Evolutionary conservation across 2,113 vertebrate species (phyloP), one percentile per base, ranked within the genome.

Genomic region (Picathartes gymnocephalus): DNA sequence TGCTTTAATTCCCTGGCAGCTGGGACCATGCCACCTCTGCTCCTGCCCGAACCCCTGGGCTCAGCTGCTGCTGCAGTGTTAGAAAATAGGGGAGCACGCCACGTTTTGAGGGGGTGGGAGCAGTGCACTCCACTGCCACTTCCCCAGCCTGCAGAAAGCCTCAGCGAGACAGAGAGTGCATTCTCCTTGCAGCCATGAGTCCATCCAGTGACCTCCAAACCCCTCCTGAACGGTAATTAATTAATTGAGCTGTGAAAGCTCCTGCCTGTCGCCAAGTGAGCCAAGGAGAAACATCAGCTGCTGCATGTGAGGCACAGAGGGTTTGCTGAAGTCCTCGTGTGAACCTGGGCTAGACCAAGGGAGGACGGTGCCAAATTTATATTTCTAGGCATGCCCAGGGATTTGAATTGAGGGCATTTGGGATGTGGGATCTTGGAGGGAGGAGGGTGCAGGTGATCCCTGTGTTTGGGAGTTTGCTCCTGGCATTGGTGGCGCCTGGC

Each of bases 191-290:
- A 80, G 87, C 81, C 3, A 0, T 54, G 6, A 56, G 40, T 76
- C 80, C 28, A 73, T 54, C 54, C 68, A 37, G 37, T 56, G 90
- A 82, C 92, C 94, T 96, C 87, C 77, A 85, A 90, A 93, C 58
- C 71, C 25, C 68, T 76, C 19, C 68, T 82, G 90, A 65, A 84
- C 65, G 79, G 78, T 91, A 91, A 87, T 95, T 91, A 94, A 95
- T 94, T 82, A 94, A 95, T 88, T 88, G 85, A 87, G 91, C 84
- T 95, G 86, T 84, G 81, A 79, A 76, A 95, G 53, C 81, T 86
- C 57, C 44, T 2, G 57, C 81, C 81, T 57, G 53, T 77, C 2
- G 31, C 86, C 35, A 27, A 30, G 74, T 6, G 81, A 94, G 90
- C 58, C 65, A n/a, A 73, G 91, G 81, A 95, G 90, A 65, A 61